A percentile compares a stretch with the other conserved stretches of the same genome.
phyloP scores from a whole-genome alignment of 2,113 vertebrate genomes.

The Ciconia stormi region DNA sequence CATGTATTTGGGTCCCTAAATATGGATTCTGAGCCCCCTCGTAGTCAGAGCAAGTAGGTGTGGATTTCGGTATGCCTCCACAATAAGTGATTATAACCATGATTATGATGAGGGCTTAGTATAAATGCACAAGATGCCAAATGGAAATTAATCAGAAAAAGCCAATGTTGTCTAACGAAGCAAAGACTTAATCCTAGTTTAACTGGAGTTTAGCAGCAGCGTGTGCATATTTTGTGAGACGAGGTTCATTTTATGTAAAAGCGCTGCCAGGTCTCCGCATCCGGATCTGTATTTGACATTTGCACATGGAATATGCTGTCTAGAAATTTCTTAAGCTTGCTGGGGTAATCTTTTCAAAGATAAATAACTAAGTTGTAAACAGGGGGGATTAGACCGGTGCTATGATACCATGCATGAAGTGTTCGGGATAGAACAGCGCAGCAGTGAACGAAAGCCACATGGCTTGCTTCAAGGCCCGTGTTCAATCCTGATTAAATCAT shows the following conservation, averaged over 20 bases:
- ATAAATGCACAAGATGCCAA: background rate
- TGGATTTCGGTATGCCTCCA: background rate
- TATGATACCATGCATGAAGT: background rate
- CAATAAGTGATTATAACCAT: background rate
- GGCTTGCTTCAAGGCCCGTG: accelerated
- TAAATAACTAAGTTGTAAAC: background rate
- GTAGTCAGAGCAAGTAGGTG: background rate
- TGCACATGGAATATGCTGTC: background rate
- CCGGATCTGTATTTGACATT: background rate
- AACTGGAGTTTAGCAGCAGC: background rate
- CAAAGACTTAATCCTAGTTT: background rate
- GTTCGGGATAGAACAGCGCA: background rate
- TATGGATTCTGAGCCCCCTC: background rate
- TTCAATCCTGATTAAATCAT: background rate
- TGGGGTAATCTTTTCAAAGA: background rate
- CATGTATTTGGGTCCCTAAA: background rate
- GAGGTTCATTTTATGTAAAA: background rate
- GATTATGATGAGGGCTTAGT: background rate
- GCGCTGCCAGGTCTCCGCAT: background rate
- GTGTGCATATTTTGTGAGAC: accelerated
- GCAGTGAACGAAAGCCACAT: background rate
- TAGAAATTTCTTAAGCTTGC: background rate
- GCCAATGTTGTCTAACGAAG: background rate
- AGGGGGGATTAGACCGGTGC: background rate
- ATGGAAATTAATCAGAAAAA: background rate